Evolutionary conservation across 2,113 vertebrate genomes (phyloP).

Genomic region (Aythya baeri): DNA sequence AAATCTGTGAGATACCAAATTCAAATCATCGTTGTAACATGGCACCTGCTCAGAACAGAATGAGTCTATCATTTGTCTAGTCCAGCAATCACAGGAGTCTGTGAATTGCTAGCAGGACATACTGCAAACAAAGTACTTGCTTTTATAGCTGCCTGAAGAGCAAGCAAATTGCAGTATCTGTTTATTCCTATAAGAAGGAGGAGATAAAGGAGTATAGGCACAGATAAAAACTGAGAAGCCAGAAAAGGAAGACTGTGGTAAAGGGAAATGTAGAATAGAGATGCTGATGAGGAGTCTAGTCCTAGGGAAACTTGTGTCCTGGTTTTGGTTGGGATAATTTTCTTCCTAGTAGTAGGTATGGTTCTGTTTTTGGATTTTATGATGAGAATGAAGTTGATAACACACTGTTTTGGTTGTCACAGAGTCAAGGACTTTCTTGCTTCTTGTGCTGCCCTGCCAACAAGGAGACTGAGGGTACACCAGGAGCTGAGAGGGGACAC

Average conservation of each 20-base stretch:
- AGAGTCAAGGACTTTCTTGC: too few relatives aligned
- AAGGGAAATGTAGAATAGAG: background rate
- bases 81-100: rapidly evolving
- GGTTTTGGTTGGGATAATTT: background rate
- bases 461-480: too few relatives aligned
- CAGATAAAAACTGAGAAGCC: background rate
- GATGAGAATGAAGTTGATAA: background rate
- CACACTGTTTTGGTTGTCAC: background rate
- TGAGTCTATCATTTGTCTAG: background rate
- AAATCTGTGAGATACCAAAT: background rate
- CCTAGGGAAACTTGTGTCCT: background rate
- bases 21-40: background rate
- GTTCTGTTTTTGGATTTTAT: background rate
- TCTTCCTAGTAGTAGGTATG: background rate
- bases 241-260: background rate
- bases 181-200: background rate
- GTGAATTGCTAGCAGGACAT: background rate
- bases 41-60: background rate
- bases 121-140: background rate
- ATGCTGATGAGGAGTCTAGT: background rate
- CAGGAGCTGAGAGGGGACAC: background rate
- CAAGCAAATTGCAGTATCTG: background rate
- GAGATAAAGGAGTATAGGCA: background rate
- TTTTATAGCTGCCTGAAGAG: background rate
- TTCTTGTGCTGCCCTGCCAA: too few relatives aligned